These are phyloP conservation scores for Tachina fera DNA, from an alignment of 2,888 invertebrate genomes.

Conservation along the genomic window DNA sequence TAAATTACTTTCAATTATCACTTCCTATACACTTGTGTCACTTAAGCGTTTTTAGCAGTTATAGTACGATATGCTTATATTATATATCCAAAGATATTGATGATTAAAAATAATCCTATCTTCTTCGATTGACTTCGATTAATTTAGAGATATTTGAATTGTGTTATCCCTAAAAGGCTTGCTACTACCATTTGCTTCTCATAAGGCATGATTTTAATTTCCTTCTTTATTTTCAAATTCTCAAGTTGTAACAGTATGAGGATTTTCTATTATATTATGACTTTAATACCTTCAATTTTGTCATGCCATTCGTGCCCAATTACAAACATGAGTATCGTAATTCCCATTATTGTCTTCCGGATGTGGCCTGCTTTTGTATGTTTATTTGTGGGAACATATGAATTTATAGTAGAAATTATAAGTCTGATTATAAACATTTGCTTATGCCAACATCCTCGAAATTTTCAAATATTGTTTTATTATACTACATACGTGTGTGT, in stretches of 20 bases:
- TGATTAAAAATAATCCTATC: too few species aligned
- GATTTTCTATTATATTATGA: slow-evolving; percentile 49
- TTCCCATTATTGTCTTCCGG: neutral
- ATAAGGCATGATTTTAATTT: neutral
- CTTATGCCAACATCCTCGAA: slow-evolving; percentile 49
- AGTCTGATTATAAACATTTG: slow-evolving; percentile 64
- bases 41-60: too few species aligned
- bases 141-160: too few species aligned
- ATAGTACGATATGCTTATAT: too few species aligned
- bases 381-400: slow-evolving; percentile 14
- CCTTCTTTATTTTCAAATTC: neutral
- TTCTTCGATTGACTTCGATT: too few species aligned
- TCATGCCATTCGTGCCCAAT: slow-evolving; percentile 15
- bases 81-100: too few species aligned
- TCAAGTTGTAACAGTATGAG: slow-evolving; percentile 53
- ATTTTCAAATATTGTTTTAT: neutral
- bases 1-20: too few species aligned
- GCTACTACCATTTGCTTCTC: neutral
- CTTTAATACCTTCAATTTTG: slow-evolving; percentile 60
- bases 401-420: slow-evolving; percentile 49
- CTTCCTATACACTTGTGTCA: too few species aligned
- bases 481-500: neutral
- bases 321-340: slow-evolving; percentile 34
- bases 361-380: neutral
- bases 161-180: too few species aligned